Evolutionary conservation across 2,113 vertebrate genomes (phyloP), one percentile per base, ranked within the genome.

Genomic region (Tychaedon coryphoeus): DNA sequence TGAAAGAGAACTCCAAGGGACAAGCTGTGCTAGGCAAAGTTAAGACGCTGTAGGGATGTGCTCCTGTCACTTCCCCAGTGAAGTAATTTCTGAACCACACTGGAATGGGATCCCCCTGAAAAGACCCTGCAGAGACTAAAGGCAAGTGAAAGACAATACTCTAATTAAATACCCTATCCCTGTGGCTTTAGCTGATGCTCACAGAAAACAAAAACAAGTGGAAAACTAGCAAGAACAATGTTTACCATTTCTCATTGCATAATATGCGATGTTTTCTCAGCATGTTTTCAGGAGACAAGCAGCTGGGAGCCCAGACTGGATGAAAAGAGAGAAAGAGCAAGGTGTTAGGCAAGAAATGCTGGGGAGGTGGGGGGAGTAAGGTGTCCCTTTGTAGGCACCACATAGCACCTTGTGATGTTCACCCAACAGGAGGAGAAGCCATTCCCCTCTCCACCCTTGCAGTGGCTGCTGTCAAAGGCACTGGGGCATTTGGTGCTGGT

Each of bases 231-330:
- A 88, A 90, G 82, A 94, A 83, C 76, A 8, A 66, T 42, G 90
- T 92, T 97, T 95, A 73, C 92, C 2, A 0, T 88, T 92, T 76
- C 82, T 90, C 42, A 40, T 79, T 73, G 85, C 79, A 47, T 86
- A 93, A 93, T 76, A 83, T 43, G 71, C 75, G 62, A 62, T 86
- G 86, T 96, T 97, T 96, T 93, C 90, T 90, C 92, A 93, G 88
- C 23, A 1, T 20, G 90, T 70, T 64, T 95, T 72, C 78, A 65
- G 71, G 54, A 94, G 6, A 76, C 45, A 82, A 92, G 81, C 78
- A 19, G 78, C 62, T 93, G 78, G 70, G 58, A 85, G 53, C 61
- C 81, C 70, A 88, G 57, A 26, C 25, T 76, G 50, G 60, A 73
- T 72, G 71, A 93, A 90, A 88, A 92, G 60, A 94, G 60, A 85